Evolutionary conservation across 2,113 vertebrate species (phyloP), one percentile per base, ranked within the genome.

Genomic region (Nipponia nippon): DNA sequence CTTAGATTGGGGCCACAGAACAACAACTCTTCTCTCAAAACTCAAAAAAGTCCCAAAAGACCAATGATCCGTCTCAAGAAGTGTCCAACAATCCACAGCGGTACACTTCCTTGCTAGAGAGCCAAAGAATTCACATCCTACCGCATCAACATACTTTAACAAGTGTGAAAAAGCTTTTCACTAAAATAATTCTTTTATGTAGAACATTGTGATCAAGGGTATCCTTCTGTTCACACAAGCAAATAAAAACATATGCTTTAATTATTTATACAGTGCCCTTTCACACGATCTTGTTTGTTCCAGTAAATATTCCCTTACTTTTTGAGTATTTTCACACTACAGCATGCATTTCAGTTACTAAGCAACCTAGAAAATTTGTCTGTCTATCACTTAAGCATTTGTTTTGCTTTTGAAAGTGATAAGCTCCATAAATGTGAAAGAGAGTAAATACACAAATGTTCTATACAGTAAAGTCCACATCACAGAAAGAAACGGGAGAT

Each of bases 361-460:
- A 93, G 96, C 90, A 97, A 97, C 96, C 76, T 52, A 73, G 93
- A 93, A 95, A 93, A 90, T 42, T 49, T 76, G 87, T 79, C 76
- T 72, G 85, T 85, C 77, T 90, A 59, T 89, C 92, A 93, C 93
- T 87, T 63, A 63, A 62, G 85, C 94, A 92, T 95, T 97, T 97
- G 87, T 94, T 96, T 94, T 93, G 69, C 56, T 93, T 93, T 78
- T 72, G 58, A 85, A 89, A 95, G 70, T 9, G 63, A 92, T 79
- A 93, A 93, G 83, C 65, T 88, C 69, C 52, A 77, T 46, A 52
- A 65, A 94, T 0, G 9, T 59, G 72, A 49, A 80, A 83, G 73
- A 96, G 81, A 95, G 47, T 72, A 88, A 89, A 91, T 34, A 66
- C 18, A 59, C 42, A 82, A 87, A 36, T 23, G 72, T 25, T 55